Percentiles rank a stretch among this genome's conserved stretches.
phyloP scores from a whole-genome alignment of 2,888 invertebrate species.

The Chloroclystis v-ata region DNA sequence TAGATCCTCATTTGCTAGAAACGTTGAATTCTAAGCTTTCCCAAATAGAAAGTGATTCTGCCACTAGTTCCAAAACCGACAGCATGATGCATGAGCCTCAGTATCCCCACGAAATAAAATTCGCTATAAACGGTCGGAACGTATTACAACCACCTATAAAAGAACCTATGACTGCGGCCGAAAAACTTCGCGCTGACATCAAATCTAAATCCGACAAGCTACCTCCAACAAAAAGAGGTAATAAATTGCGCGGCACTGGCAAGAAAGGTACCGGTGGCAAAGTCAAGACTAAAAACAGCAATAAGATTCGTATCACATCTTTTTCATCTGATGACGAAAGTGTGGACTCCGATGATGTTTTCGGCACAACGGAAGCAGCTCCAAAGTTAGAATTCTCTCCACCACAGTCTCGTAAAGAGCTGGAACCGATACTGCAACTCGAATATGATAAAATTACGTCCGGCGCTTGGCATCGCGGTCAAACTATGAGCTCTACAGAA shows the following conservation, averaged over 20 bases:
- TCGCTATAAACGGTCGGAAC: conserved; percentile 69
- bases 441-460: conserved; percentile 84
- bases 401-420: conserved; percentile 85
- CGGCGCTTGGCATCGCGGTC: conserved; percentile 82
- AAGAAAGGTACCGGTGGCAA: conserved; percentile 77
- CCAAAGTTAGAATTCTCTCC: conserved; percentile 86
- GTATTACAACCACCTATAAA: conserved; percentile 63
- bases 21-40: conserved; percentile 84
- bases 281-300: conserved; percentile 80
- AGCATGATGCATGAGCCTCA: conserved; percentile 80
- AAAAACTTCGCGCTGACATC: conserved; percentile 73
- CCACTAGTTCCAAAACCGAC: conserved; percentile 85
- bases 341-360: conserved; percentile 86
- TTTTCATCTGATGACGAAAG: conserved; percentile 88
- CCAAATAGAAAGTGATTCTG: conserved; percentile 87
- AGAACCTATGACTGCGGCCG: conserved; percentile 66
- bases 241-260: conserved; percentile 80
- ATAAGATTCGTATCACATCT: conserved; percentile 85
- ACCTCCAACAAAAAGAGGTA: conserved; percentile 78
- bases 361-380: conserved; percentile 86
- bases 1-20: conserved; percentile 83
- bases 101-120: conserved; percentile 74
- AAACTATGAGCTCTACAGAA: conserved; percentile 87
- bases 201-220: conserved; percentile 79
- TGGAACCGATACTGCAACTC: conserved; percentile 84